phyloP scores from a whole-genome alignment of 2,797 vertebrate species.

The Chiroxiphia lanceolata region DNA sequence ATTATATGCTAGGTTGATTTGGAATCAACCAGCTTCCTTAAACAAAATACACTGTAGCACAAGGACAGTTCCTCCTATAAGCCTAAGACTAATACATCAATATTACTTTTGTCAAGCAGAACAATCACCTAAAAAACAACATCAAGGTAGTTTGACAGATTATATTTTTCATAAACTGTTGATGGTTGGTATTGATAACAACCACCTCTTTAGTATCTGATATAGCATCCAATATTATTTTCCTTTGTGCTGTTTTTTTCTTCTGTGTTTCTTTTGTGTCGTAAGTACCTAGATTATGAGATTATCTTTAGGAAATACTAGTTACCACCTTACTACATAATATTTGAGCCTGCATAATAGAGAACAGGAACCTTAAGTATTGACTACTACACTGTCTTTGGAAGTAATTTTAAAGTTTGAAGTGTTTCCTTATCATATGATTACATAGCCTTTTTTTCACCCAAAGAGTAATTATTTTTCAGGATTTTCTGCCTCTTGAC shows the following conservation, averaged over 20 bases:
- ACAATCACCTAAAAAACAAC: neutral
- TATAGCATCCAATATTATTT: neutral
- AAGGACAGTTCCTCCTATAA: neutral
- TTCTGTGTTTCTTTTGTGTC: neutral
- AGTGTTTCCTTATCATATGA: neutral
- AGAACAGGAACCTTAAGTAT: neutral
- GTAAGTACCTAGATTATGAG: neutral
- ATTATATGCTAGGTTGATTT: neutral
- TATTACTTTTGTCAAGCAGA: constrained; percentile 7
- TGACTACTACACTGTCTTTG: neutral
- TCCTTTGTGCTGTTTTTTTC: neutral
- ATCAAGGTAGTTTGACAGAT: neutral
- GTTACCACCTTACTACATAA: neutral
- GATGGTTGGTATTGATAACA: neutral
- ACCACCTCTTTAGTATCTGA: neutral
- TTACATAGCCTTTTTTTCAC: neutral
- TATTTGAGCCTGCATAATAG: neutral
- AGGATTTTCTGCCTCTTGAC: neutral
- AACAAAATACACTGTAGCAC: neutral
- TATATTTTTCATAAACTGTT: neutral
- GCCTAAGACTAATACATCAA: neutral
- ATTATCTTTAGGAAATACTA: neutral
- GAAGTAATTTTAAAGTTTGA: neutral
- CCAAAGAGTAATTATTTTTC: neutral
- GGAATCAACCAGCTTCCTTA: constrained; percentile 17